Evolutionary conservation across 2,113 vertebrate species (phyloP).

Genomic region (Lepisosteus oculatus): DNA sequence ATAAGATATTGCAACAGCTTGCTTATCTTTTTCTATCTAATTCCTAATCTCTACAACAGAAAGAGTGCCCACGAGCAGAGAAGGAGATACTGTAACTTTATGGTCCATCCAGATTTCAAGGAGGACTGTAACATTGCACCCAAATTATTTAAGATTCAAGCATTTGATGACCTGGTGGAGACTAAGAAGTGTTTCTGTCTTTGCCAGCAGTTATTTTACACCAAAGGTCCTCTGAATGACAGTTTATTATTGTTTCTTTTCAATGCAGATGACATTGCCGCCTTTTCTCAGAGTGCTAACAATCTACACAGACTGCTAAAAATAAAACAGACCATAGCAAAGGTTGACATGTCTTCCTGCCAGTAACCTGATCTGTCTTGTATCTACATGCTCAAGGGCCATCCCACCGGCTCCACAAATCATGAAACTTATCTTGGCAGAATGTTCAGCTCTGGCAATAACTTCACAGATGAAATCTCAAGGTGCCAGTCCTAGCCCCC

Average conservation of each 20-base stretch:
- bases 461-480: no score
- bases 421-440: no score
- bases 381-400: no score
- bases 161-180: conserved; percentile 33
- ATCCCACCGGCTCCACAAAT: no score
- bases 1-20: no score
- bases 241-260: conserved; percentile 45
- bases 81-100: conserved; percentile 24
- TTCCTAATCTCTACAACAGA: no score
- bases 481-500: no score
- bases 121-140: conserved; percentile 29
- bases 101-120: conserved; percentile 21
- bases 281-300: conserved; percentile 51
- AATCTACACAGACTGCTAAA: conserved; percentile 56
- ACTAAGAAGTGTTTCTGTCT: conserved; percentile 36
- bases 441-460: no score
- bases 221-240: conserved; percentile 59
- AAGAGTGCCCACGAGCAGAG: background rate
- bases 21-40: no score
- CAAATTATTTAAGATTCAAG: conserved; percentile 35
- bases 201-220: conserved; percentile 49
- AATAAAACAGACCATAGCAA: conserved; percentile 52
- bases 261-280: conserved; percentile 48
- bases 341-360: conserved; percentile 36
- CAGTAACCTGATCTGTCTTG: conserved; percentile 52